These are phyloP conservation scores for Lepidocyrtinus sp. DNA, from an alignment of 2,888 invertebrate species.

Conservation along the genomic window DNA sequence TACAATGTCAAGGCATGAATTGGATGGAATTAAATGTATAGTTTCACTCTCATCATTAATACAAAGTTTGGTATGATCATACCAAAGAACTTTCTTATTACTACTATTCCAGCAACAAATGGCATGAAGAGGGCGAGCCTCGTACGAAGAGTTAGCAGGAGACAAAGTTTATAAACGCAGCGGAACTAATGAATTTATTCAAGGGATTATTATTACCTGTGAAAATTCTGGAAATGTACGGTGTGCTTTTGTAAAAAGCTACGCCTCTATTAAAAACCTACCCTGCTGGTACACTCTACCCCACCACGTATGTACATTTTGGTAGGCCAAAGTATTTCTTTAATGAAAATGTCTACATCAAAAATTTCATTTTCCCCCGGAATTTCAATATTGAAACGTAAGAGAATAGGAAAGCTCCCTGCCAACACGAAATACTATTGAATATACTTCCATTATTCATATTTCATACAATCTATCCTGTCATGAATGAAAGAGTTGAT, in stretches of 20 bases:
- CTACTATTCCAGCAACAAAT: slow-evolving; percentile 1
- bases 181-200: slow-evolving; percentile 52
- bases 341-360: slow-evolving; percentile 56
- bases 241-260: too few species aligned
- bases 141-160: slow-evolving; percentile 3
- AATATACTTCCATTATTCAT: too few species aligned
- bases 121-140: neutral
- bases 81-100: neutral
- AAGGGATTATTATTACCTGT: slow-evolving; percentile 10
- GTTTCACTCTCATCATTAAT: slow-evolving; percentile 8
- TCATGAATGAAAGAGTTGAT: too few species aligned
- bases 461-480: too few species aligned
- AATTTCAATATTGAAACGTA: neutral
- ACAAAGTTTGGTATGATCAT: neutral
- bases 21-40: slow-evolving; percentile 20
- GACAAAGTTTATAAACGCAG: slow-evolving; percentile 17
- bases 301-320: too few species aligned
- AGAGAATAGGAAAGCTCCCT: too few species aligned
- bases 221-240: too few species aligned
- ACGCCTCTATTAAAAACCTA: too few species aligned
- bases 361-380: slow-evolving; percentile 27
- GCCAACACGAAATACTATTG: too few species aligned
- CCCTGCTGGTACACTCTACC: too few species aligned
- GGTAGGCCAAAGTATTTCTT: neutral
- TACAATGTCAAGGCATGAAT: slow-evolving; percentile 37